A percentile compares a stretch with the other conserved stretches of the same genome.
Conservation (phyloP, 1,140 invertebrate species). For the Caenorhabditis tropicalis region DNA sequence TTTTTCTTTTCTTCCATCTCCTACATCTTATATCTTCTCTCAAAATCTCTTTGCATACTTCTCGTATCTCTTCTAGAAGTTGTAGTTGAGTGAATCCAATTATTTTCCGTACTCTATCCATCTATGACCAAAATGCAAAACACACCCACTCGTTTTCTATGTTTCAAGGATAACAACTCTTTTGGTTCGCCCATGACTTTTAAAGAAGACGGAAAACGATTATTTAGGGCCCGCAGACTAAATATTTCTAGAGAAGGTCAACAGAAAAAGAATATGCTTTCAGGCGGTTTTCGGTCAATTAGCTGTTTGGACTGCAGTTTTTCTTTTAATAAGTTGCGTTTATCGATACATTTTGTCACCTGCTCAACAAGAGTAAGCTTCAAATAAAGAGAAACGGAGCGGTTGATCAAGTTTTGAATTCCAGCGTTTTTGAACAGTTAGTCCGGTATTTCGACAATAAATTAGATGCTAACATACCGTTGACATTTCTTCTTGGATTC, state of each 20-base stretch:
- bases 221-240: not conserved
- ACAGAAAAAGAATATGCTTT: not conserved
- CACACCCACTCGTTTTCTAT: not conserved
- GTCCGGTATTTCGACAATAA: conserved; percentile 72
- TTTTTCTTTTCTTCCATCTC: not conserved
- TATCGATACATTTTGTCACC: conserved; percentile 83
- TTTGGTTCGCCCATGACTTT: too few species aligned
- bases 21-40: not conserved
- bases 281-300: conserved; percentile 88
- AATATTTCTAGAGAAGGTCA: not conserved
- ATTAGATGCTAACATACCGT: conserved; percentile 72
- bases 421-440: conserved; percentile 71
- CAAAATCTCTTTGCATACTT: not conserved
- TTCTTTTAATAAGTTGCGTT: conserved; percentile 84
- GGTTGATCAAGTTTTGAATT: not conserved
- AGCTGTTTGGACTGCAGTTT: conserved; percentile 84
- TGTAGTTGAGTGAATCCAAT: conserved; percentile 19
- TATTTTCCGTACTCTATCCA: not conserved
- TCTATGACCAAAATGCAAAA: not conserved
- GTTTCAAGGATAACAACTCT: not conserved
- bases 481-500: conserved; percentile 73
- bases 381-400: not conserved
- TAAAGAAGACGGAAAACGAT: too few species aligned
- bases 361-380: conserved; percentile 51
- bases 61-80: not conserved